These are phyloP conservation scores for Otus sunia DNA, from an alignment of 2,113 vertebrate species.

Conservation along the genomic window DNA sequence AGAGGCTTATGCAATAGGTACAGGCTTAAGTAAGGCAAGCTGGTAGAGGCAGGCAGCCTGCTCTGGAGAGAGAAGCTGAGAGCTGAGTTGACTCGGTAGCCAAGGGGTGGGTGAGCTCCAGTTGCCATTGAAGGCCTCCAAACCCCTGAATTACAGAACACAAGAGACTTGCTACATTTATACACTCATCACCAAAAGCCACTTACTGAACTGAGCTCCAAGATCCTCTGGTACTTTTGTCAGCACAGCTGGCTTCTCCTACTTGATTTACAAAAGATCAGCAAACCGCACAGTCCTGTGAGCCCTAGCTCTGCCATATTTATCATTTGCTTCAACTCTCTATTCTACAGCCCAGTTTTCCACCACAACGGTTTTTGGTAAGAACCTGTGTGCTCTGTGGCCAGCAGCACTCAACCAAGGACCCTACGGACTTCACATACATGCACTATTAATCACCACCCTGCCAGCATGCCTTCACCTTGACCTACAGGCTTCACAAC, in stretches of 20 bases:
- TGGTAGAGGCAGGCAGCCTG: background rate
- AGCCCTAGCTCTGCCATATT: background rate
- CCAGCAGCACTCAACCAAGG: background rate
- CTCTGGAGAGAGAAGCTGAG: background rate
- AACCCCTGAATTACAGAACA: background rate
- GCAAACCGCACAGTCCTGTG: background rate
- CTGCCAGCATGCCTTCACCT: background rate
- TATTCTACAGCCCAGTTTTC: background rate
- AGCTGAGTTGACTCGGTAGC: background rate
- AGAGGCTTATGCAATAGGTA: conserved; percentile 65
- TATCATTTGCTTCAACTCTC: background rate
- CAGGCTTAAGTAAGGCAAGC: conserved; percentile 51
- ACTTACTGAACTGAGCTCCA: background rate
- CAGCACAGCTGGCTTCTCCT: background rate
- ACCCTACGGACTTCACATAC: background rate
- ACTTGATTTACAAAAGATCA: background rate
- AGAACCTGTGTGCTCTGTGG: background rate
- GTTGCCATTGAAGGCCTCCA: background rate
- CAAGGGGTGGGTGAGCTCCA: background rate
- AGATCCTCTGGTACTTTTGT: background rate
- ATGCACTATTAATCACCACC: background rate
- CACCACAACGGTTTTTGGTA: fast-evolving
- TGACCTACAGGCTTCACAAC: background rate
- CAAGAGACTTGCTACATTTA: background rate
- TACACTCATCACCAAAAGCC: background rate